These are phyloP conservation scores for Oreamnos americanus DNA, from an alignment of 2,113 vertebrate genomes.

Conservation along the genomic window DNA sequence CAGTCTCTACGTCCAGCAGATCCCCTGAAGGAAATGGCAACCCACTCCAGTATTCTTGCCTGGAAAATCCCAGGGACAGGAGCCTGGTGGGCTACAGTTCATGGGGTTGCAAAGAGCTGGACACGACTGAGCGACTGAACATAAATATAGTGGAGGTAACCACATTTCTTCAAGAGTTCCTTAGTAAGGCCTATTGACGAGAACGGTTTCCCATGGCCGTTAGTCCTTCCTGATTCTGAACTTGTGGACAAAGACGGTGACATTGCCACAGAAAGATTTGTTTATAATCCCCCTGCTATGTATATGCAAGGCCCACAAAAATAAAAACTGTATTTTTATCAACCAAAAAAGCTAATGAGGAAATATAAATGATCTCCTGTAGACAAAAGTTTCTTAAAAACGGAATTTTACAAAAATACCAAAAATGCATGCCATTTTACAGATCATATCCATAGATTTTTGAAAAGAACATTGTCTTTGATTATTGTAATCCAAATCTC, in stretches of 20 bases:
- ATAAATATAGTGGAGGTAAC: neutral
- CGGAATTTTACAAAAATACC: neutral
- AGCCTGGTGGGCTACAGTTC: neutral
- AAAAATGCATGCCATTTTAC: neutral
- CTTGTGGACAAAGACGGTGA: neutral
- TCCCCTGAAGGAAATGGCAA: neutral
- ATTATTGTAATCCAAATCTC: neutral
- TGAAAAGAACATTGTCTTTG: neutral
- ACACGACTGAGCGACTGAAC: neutral
- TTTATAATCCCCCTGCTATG: neutral
- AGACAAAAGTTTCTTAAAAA: neutral
- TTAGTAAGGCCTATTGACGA: neutral
- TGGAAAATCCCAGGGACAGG: neutral
- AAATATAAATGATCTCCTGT: neutral
- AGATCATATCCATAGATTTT: neutral
- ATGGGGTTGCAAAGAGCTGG: neutral
- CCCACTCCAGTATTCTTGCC: neutral
- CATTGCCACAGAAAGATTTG: neutral
- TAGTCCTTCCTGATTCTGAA: neutral
- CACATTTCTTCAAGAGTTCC: neutral
- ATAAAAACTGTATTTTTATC: neutral
- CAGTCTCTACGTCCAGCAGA: neutral
- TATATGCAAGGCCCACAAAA: neutral
- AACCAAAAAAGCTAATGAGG: neutral
- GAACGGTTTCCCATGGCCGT: neutral